Evolutionary conservation across 1,140 invertebrate genomes (phyloP), one percentile per base, ranked within the genome.

Genomic region (Rhizoglyphus robini): DNA sequence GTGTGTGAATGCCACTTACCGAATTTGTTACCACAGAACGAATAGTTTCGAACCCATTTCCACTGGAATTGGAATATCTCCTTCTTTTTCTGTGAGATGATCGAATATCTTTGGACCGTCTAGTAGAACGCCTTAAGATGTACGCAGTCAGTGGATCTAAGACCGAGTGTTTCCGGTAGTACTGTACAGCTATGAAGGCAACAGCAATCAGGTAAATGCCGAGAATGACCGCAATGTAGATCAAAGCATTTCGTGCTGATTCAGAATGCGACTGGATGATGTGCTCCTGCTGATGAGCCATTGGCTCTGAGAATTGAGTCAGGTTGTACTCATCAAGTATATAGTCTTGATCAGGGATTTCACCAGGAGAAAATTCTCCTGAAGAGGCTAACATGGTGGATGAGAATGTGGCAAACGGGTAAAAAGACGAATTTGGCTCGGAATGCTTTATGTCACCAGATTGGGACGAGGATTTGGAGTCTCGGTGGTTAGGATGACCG

Each of bases 151-250:
- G 29, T 27, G 58, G 58, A 32, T 60, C 58, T 23, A 60, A 46
- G 15, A 32, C 36, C 29, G 15, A 29, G 15, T 60, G 30, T 60
- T 60, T 60, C 11, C 13, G 49, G n/a, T 47, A 63, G 31, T 65
- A 65, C n/a, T 47, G 54, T 15, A 65, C 32, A 1, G 23, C 51
- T 18, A 65, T 65, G 3, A 32, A 66, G 4, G 30, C 1, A 18
- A 65, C 30, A 3, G 51, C 51, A 18, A 65, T 11, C 20, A 65
- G 4, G 27, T 65, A 65, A 5, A 65, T 13, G 11, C 23, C 18
- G 11, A 65, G 59, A 27, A 65, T 47, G 3, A 65, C 57, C 1
- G 2, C 64, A 41, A 65, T 29, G 27, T 65, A 65, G 5, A 65
- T 59, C 1, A 65, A 3, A 1, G 64, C 64, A 60, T 65, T 65